Base-by-base conservation (phyloP, 2,113 vertebrate genomes). In the Tyto alba region DNA sequence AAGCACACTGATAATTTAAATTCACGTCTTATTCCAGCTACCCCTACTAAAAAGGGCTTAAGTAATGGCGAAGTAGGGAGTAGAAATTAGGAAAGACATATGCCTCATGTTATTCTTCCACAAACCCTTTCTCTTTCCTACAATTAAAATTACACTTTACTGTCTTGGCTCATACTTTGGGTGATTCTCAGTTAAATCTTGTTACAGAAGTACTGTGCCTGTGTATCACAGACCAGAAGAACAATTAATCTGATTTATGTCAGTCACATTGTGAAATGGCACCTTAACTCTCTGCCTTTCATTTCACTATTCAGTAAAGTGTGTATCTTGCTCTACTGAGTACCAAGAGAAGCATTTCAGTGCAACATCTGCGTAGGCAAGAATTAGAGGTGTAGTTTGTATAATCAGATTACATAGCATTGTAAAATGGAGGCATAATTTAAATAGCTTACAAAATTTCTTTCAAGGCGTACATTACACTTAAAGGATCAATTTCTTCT, bases 391-490 rank as follows among this genome's bases (percentile, higher is more conserved):
- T 81, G 68, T 60, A 89, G 80, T 92, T 96, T 71, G 55, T 89
- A 84, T 94, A 93, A 97, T 93, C 62, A 38, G 91, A 91, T 96
- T 90, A 94, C 29, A 68, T 18, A 88, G 71, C 76, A 59, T 26
- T 85, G 89, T 92, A 81, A 96, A 95, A 90, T 59, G 47, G 76
- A 95, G 71, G 63, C 73, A 38, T 79, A 67, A 36, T 88, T 97
- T 97, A 92, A 97, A 93, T 16, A 94, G 88, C 88, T 95, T 91
- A 64, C 53, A 79, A 90, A 90, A 92, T 95, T 67, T 92, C 76
- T 95, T 93, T 84, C 87, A 93, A 94, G 93, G 52, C 3, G 4
- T 68, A 60, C 74, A 25, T 96, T 89, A 89, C 75, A 77, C 72
- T 91, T 86, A 76, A 66, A 69, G 62, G 86, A 84, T 68, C 60